A percentile compares a stretch with the other conserved stretches of the same genome.
Conservation (phyloP, 1,140 invertebrate genomes). For the Cherax quadricarinatus region DNA sequence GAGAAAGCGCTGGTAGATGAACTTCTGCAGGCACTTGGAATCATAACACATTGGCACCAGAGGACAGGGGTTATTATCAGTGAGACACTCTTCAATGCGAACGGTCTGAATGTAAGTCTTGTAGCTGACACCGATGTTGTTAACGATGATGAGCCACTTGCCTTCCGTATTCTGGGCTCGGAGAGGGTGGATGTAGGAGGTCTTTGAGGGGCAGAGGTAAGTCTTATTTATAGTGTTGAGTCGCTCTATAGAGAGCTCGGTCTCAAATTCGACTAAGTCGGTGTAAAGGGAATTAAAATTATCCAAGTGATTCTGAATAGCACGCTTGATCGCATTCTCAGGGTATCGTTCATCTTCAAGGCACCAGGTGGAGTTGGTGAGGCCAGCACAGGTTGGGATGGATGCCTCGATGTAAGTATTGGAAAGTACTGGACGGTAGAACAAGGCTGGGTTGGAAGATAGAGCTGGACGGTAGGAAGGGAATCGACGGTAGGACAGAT, state of each 20-base stretch:
- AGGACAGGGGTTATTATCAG: conserved; percentile 71
- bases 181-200: conserved; percentile 74
- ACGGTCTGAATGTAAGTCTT: conserved; percentile 67
- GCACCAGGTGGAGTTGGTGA: conserved; percentile 64
- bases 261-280: conserved; percentile 73
- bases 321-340: conserved; percentile 66
- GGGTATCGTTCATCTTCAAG: conserved; percentile 72
- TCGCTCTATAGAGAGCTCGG: conserved; percentile 73
- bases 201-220: conserved; percentile 74
- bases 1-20: conserved; percentile 74
- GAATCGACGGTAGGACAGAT: not conserved
- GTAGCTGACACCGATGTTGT: conserved; percentile 74
- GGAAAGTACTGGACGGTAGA: conserved; percentile 35
- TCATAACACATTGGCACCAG: conserved; percentile 74
- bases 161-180: conserved; percentile 74
- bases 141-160: conserved; percentile 75
- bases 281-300: conserved; percentile 73
- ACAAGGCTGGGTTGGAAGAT: conserved; percentile 4
- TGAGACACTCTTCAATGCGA: conserved; percentile 70
- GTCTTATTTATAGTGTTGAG: conserved; percentile 72
- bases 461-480: conserved; percentile 13
- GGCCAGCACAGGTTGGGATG: conserved; percentile 37
- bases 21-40: conserved; percentile 75
- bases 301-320: conserved; percentile 72
- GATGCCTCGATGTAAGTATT: not conserved